A percentile compares a stretch with the other conserved stretches of the same genome.
Conservation (phyloP, 2,113 vertebrate genomes). For the Nibea coibor region DNA sequence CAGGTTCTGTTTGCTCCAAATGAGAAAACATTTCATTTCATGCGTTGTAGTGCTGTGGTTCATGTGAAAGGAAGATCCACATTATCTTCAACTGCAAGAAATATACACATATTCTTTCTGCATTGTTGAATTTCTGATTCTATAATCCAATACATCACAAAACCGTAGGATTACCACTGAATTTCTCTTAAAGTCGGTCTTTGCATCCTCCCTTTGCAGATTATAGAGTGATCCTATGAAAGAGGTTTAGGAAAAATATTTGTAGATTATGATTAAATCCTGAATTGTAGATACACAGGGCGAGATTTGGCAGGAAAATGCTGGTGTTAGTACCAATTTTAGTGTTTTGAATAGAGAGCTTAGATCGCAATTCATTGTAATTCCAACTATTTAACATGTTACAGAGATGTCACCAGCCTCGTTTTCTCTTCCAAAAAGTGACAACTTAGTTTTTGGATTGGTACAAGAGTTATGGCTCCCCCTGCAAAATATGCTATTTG, state of each 20-base stretch:
- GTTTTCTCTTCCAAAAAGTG: not conserved
- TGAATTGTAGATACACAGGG: slow-evolving; percentile 30
- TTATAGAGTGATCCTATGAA: slow-evolving; percentile 43
- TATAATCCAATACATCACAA: slow-evolving; percentile 39
- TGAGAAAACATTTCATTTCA: not conserved
- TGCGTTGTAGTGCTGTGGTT: not conserved
- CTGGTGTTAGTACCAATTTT: not conserved
- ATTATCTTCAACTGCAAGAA: slow-evolving; percentile 1
- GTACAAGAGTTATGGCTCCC: not conserved
- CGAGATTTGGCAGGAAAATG: not conserved
- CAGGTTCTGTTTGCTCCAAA: not conserved
- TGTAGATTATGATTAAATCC: slow-evolving; percentile 53
- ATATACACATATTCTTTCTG: not conserved
- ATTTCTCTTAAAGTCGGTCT: slow-evolving; percentile 36
- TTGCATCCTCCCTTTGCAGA: slow-evolving; percentile 41
- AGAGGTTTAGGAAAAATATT: slow-evolving; percentile 44
- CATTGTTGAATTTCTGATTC: slow-evolving; percentile 1
- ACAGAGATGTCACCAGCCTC: not conserved
- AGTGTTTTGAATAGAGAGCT: not conserved
- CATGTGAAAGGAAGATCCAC: not conserved
- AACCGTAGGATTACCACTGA: slow-evolving; percentile 41
- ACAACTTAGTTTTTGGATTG: not conserved
- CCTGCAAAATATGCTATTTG: not conserved
- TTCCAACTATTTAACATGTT: not conserved
- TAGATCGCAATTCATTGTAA: not conserved